Percentiles rank a stretch among this genome's conserved stretches.
Evolutionary conservation across 2,888 invertebrate species (phyloP).

Genomic region (Dendrolimus houi): DNA sequence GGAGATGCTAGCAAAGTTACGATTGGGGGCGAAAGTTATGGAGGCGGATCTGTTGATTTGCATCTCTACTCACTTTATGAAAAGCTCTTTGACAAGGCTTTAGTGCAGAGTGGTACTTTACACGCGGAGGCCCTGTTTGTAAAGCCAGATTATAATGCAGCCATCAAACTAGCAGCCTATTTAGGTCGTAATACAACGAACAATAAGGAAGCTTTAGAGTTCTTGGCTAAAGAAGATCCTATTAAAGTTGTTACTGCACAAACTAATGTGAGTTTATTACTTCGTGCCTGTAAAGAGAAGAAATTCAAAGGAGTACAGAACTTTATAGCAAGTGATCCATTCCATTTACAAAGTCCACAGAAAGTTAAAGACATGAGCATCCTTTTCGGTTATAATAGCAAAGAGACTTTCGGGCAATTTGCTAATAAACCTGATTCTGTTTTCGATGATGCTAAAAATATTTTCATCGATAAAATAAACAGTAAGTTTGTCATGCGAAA

Average conservation of each 20-base stretch:
- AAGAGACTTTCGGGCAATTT: constrained; percentile 27
- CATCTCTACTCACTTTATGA: constrained; percentile 35
- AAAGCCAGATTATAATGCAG: constrained; percentile 25
- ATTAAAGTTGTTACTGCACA: constrained; percentile 27
- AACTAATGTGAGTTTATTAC: constrained; percentile 15
- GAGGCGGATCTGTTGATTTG: constrained; percentile 39
- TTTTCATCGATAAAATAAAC: constrained; percentile 14
- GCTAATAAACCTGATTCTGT: constrained; percentile 18
- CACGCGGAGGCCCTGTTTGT: constrained; percentile 23
- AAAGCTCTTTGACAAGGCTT: constrained; percentile 34
- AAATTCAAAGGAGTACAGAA: constrained; percentile 20
- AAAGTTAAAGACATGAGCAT: constrained; percentile 23
- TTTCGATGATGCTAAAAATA: constrained; percentile 11
- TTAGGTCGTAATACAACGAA: constrained; percentile 24
- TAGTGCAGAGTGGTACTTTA: constrained; percentile 41
- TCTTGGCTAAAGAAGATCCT: constrained; percentile 27
- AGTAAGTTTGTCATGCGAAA: constrained; percentile 14
- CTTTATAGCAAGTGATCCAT: constrained; percentile 22
- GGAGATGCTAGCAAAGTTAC: constrained; percentile 41
- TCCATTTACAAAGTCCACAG: constrained; percentile 17
- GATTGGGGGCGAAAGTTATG: constrained; percentile 49
- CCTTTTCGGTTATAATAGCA: constrained; percentile 35
- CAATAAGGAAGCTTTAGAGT: constrained; percentile 25
- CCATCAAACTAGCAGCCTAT: constrained; percentile 30
- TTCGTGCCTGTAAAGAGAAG: constrained; percentile 33